Evolutionary conservation across 2,113 vertebrate species (phyloP).

Genomic region (Stegastes partitus): DNA sequence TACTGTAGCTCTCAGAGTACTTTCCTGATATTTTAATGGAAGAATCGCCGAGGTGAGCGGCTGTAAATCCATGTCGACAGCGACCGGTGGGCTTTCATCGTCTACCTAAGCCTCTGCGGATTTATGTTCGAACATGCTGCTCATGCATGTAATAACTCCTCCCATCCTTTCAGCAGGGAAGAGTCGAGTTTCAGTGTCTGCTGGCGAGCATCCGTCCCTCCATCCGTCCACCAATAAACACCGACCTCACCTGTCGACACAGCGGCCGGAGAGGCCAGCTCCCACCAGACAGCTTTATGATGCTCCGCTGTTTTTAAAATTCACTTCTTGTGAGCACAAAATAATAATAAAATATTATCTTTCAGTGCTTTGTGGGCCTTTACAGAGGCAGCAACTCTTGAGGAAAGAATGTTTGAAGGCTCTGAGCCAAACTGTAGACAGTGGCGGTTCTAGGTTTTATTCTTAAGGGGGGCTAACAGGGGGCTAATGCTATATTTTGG

Average conservation of each 20-base stretch:
- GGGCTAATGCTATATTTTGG: too few species aligned
- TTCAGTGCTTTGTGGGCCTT: background rate
- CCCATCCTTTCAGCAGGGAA: conserved; percentile 53
- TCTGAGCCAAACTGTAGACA: too few species aligned
- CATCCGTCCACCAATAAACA: conserved; percentile 34
- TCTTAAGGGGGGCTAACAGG: too few species aligned
- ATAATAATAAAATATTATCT: background rate
- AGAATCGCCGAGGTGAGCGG: conserved; percentile 50
- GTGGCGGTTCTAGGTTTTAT: too few species aligned
- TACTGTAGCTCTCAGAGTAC: conserved; percentile 37
- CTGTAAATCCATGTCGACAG: conserved; percentile 78
- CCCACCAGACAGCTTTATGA: conserved; percentile 12
- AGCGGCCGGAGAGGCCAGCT: background rate
- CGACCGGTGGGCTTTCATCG: conserved; percentile 66
- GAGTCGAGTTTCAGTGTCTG: conserved; percentile 38
- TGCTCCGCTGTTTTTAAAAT: background rate
- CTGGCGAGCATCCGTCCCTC: background rate
- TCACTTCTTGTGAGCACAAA: background rate
- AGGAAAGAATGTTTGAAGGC: too few species aligned
- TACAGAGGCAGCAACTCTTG: background rate
- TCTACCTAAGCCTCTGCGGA: conserved; percentile 63
- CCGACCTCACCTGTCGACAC: conserved; percentile 56
- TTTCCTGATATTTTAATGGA: conserved; percentile 68
- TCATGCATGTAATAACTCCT: conserved; percentile 68
- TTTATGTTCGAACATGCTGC: conserved; percentile 49